Base-by-base conservation (phyloP, 2,888 invertebrate species). In the Bellardia bayeri region DNA sequence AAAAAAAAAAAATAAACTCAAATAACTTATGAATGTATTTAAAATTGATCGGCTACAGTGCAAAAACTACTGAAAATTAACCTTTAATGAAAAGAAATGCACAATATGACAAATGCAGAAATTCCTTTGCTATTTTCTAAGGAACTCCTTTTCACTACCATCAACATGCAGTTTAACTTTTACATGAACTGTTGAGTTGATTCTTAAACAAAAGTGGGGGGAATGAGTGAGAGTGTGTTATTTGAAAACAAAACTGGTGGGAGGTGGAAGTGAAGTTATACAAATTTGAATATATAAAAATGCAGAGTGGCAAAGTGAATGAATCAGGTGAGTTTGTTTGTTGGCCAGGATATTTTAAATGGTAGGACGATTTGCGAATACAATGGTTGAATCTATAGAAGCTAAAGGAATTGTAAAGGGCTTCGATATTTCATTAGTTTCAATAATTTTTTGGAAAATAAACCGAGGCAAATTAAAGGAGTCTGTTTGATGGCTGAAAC, bases 101-200 rank as follows among this genome's bases (percentile, higher is more conserved):
- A 49, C 61, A 69, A 69, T 16, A 54, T 54, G 42, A 71, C 54
- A 76, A 64, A 51, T 37, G 37, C 37, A 54, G 54, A 42, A 71
- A 71, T 76, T 75, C 13, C 30, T 61, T 69, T 40, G 7, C 37
- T 37, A 14, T 6, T 40, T 49, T 40, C 58, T 79, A 49, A 56
- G 37, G 56, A 78, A 64, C 40, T 83, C 76, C 69, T 75, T 63
- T 63, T 64, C 40, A 64, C 61, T 75, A 75, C 45, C n/a, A 63
- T 66, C 61, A 76, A 64, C 85, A 81, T 85, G 81, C 85, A 81
- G 51, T 63, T 82, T 23, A 49, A 40, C 30, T n/a, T 81, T 33
- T 16, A 69, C 61, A 85, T 69, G 80, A 74, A 42, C 30, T 63
- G 30, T 68, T 58, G 30, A 49, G 49, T 61, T 16, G 37, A 51